A percentile compares a stretch with the other conserved stretches of the same genome.
These are phyloP conservation scores for Macrobrachium rosenbergii DNA, from an alignment of 1,140 invertebrate species.

Conservation along the genomic window DNA sequence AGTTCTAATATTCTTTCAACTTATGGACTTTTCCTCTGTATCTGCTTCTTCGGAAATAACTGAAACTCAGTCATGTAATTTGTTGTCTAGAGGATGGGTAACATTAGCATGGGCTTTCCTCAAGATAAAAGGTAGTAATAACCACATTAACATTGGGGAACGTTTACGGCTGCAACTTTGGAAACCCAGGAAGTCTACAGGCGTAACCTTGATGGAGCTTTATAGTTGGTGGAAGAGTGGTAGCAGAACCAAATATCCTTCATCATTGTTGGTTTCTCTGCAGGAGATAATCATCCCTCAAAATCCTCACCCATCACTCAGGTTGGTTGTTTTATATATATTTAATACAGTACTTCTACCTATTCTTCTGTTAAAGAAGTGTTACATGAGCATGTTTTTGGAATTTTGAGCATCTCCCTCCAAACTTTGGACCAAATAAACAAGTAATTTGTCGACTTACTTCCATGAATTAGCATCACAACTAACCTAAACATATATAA, in stretches of 20 bases:
- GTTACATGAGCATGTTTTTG: too few relatives aligned
- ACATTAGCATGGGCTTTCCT: slow-evolving; percentile 61
- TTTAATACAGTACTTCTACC: background rate
- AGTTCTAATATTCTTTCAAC: slow-evolving; percentile 52
- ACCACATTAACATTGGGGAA: slow-evolving; percentile 46
- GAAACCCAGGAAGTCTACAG: slow-evolving; percentile 28
- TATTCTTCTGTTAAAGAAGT: background rate
- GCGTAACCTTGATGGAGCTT: slow-evolving; percentile 27
- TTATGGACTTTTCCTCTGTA: slow-evolving; percentile 47
- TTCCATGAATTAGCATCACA: too few relatives aligned
- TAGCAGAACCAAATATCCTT: slow-evolving; percentile 48
- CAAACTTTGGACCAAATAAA: too few relatives aligned
- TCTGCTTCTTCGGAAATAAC: background rate
- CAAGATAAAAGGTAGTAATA: slow-evolving; percentile 41
- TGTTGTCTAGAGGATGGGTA: background rate
- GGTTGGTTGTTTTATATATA: background rate
- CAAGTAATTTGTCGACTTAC: too few relatives aligned
- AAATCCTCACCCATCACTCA: slow-evolving; percentile 37
- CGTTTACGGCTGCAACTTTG: slow-evolving; percentile 50
- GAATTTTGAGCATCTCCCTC: too few relatives aligned
- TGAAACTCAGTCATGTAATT: background rate
- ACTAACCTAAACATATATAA: too few relatives aligned
- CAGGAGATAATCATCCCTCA: slow-evolving; percentile 42
- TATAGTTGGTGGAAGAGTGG: slow-evolving; percentile 61
- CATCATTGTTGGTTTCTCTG: slow-evolving; percentile 42